phyloP scores from a whole-genome alignment of 2,797 vertebrate genomes.

The Sebastes jordani region DNA sequence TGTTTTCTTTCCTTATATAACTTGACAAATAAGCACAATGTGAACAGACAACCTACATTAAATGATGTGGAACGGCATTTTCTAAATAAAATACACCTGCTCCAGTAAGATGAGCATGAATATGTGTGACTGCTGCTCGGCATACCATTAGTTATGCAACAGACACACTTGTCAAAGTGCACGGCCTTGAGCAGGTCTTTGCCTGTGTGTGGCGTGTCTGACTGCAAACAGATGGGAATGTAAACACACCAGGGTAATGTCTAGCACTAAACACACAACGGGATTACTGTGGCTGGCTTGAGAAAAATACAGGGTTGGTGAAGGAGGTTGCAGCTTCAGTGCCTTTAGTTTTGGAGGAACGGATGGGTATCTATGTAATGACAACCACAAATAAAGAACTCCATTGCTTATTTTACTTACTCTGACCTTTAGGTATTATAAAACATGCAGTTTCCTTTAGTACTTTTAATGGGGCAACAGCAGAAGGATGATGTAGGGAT shows the following conservation, averaged over 20 bases:
- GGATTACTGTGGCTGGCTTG: constrained; percentile 31
- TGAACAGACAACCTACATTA: not conserved
- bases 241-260: constrained; percentile 58
- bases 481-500: not conserved
- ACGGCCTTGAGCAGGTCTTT: constrained; percentile 50
- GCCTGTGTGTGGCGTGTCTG: constrained; percentile 60
- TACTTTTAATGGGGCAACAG: not conserved
- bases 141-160: constrained; percentile 56
- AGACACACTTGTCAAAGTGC: constrained; percentile 42
- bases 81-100: constrained; percentile 28
- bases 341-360: constrained; percentile 27
- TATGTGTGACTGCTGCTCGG: constrained; percentile 2
- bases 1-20: not conserved
- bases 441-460: not conserved
- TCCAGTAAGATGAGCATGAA: constrained; percentile 20
- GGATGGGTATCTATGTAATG: constrained; percentile 22
- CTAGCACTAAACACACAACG: constrained; percentile 51
- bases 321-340: constrained; percentile 13
- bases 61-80: constrained; percentile 10
- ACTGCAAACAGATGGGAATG: constrained; percentile 70
- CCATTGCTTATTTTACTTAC: not conserved
- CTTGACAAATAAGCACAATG: not conserved
- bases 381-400: not conserved
- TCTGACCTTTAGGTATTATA: not conserved
- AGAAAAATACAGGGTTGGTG: constrained; percentile 48